A percentile compares a stretch with the other conserved stretches of the same genome.
phyloP scores from a whole-genome alignment of 2,888 invertebrate species.

The Mellilla xanthometata region DNA sequence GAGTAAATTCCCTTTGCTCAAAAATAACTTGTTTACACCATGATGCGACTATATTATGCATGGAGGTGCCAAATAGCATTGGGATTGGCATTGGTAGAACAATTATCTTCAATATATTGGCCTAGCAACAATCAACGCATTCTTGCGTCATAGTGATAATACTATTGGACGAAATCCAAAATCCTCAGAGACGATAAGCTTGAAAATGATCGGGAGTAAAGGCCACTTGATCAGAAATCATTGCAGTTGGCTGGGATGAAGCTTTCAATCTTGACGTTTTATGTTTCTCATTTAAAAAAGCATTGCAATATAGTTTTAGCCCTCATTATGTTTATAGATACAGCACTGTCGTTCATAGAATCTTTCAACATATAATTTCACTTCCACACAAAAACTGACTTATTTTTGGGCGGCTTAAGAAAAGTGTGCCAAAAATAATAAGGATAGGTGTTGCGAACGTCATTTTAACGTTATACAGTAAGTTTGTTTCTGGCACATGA shows the following conservation, averaged over 20 bases:
- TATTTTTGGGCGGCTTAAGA: background rate
- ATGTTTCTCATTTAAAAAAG: no score
- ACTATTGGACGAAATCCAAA: constrained; percentile 31
- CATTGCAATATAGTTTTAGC: no score
- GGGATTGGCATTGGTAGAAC: constrained; percentile 46
- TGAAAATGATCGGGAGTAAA: constrained; percentile 12
- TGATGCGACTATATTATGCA: constrained; percentile 29
- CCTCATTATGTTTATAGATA: no score
- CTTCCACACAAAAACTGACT: no score
- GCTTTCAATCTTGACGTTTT: background rate
- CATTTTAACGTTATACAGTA: no score
- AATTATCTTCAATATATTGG: constrained; percentile 26
- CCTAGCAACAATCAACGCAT: constrained; percentile 30
- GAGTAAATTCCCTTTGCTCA: constrained; percentile 32
- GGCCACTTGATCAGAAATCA: constrained; percentile 3
- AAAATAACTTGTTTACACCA: constrained; percentile 54
- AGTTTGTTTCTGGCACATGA: no score
- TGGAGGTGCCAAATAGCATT: constrained; percentile 52
- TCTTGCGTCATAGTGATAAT: constrained; percentile 15
- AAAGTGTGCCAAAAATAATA: constrained; percentile 9
- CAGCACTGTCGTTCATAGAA: no score
- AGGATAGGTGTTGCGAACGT: no score
- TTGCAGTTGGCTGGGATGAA: background rate
- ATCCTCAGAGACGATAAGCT: constrained; percentile 22
- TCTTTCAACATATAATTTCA: no score